A percentile compares a stretch with the other conserved stretches of the same genome.
Evolutionary conservation across 2,113 vertebrate genomes (phyloP).

Genomic region (Siphamia tubifer): DNA sequence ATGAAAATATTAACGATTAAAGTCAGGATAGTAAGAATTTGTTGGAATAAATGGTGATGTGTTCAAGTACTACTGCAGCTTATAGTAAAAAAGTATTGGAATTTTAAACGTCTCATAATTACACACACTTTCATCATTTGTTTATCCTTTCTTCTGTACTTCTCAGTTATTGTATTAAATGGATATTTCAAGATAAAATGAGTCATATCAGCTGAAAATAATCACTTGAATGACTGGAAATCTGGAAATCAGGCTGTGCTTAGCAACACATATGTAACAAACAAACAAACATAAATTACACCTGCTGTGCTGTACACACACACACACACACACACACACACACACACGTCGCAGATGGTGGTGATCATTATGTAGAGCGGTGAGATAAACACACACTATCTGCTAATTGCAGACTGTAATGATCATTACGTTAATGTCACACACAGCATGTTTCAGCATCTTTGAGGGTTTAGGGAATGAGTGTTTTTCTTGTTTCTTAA

Average conservation of each 20-base stretch:
- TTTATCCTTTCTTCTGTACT: too few relatives aligned
- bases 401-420: conserved; percentile 11
- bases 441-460: neutral
- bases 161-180: too few relatives aligned
- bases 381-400: conserved; percentile 12
- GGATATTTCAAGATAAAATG: too few relatives aligned
- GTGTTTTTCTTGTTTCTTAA: neutral
- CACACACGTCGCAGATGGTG: conserved; percentile 1
- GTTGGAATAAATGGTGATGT: too few relatives aligned
- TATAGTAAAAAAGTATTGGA: too few relatives aligned
- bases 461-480: neutral
- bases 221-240: too few relatives aligned
- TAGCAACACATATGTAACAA: neutral
- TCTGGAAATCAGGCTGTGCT: neutral
- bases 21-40: too few relatives aligned
- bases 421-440: conserved; percentile 14
- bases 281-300: neutral
- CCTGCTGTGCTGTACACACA: neutral
- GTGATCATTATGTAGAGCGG: neutral
- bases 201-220: too few relatives aligned
- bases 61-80: too few relatives aligned
- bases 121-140: too few relatives aligned
- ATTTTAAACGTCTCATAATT: too few relatives aligned
- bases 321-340: neutral
- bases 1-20: too few relatives aligned